These are phyloP conservation scores for Harmothoe impar DNA, from an alignment of 2,888 invertebrate genomes.

Conservation along the genomic window DNA sequence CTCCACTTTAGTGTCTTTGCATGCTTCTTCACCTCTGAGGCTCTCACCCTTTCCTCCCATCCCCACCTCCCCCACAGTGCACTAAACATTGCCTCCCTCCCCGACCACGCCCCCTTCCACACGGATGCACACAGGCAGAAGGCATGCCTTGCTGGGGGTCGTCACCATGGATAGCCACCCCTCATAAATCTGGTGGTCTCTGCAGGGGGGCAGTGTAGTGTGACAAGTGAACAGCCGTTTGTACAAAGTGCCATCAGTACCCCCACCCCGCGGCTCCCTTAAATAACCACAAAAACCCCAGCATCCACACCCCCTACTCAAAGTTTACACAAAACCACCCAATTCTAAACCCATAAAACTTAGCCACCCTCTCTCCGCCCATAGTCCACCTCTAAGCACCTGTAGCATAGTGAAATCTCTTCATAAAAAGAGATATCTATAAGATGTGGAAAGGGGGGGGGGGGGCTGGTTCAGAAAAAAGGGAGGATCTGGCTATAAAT, in stretches of 20 bases:
- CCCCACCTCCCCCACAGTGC: not conserved
- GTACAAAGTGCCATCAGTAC: constrained; percentile 43
- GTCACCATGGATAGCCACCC: not conserved
- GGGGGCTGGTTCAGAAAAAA: not conserved
- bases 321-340: constrained; percentile 4
- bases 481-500: constrained; percentile 2
- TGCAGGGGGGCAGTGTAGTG: constrained; percentile 18
- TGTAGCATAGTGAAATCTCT: not conserved
- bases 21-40: not conserved
- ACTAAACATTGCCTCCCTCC: not conserved
- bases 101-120: not conserved
- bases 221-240: not conserved
- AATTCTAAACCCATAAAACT: constrained; percentile 22
- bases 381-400: not conserved
- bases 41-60: not conserved
- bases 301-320: not conserved
- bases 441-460: too few relatives aligned
- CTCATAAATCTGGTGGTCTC: constrained; percentile 4
- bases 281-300: not conserved
- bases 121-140: not conserved
- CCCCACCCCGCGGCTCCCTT: not conserved
- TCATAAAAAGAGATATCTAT: not conserved
- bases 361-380: not conserved
- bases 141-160: constrained; percentile 43
- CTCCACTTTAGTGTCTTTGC: too few relatives aligned